These are phyloP conservation scores for Rhea americana DNA, from an alignment of 2,113 vertebrate species.

Conservation along the genomic window DNA sequence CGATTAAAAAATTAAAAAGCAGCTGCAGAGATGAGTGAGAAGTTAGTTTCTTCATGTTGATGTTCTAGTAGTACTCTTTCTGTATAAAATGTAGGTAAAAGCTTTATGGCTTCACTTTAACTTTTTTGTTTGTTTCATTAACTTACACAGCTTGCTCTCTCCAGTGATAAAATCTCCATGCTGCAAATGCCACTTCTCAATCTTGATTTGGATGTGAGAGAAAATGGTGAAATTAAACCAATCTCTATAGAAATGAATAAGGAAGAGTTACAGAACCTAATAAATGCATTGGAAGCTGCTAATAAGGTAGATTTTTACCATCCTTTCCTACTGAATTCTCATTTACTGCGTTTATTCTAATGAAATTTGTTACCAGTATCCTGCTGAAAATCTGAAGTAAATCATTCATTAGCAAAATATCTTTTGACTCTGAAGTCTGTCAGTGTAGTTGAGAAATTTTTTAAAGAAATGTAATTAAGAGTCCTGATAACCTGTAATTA, in stretches of 20 bases:
- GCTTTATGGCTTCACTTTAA: not conserved
- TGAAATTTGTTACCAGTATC: not conserved
- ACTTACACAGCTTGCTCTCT: slow-evolving; percentile 86
- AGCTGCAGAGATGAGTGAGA: not conserved
- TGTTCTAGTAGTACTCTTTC: not conserved
- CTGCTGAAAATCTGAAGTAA: not conserved
- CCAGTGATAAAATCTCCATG: slow-evolving; percentile 93
- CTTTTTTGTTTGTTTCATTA: not conserved
- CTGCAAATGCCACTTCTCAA: slow-evolving; percentile 91
- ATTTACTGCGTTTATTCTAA: not conserved
- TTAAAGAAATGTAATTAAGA: not conserved
- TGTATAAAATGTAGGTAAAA: not conserved
- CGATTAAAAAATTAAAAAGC: not conserved
- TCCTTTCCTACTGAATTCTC: not conserved
- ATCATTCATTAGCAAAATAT: not conserved
- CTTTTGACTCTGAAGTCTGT: not conserved
- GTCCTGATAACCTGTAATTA: not conserved
- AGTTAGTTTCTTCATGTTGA: not conserved
- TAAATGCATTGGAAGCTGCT: slow-evolving; percentile 89
- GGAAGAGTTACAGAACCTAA: slow-evolving; percentile 89
- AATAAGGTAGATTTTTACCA: slow-evolving; percentile 85
- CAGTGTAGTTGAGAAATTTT: not conserved
- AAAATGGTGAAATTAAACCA: slow-evolving; percentile 79
- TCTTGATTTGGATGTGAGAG: slow-evolving; percentile 87
- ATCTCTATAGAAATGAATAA: slow-evolving; percentile 91